phyloP scores from a whole-genome alignment of 2,888 invertebrate genomes.

The Pseudococcus longispinus region DNA sequence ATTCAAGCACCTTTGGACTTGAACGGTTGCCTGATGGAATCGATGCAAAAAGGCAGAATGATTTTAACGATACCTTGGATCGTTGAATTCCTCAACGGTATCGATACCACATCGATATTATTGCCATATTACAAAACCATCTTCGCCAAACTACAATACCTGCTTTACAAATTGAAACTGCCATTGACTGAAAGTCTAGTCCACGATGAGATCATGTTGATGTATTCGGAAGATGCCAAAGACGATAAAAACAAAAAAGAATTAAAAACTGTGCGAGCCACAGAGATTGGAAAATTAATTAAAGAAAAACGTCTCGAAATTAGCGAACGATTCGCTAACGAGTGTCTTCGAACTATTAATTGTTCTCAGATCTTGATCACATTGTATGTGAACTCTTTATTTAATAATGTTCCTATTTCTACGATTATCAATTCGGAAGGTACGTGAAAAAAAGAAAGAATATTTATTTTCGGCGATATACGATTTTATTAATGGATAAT shows the following conservation, averaged over 20 bases:
- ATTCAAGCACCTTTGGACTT: conserved; percentile 44
- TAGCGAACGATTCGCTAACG: conserved; percentile 28
- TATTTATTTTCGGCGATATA: neutral
- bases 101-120: conserved; percentile 42
- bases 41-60: conserved; percentile 42
- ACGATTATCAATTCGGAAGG: conserved; percentile 36
- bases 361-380: conserved; percentile 50
- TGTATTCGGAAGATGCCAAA: conserved; percentile 36
- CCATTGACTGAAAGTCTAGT: neutral
- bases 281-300: neutral
- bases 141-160: conserved; percentile 45
- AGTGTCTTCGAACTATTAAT: conserved; percentile 46
- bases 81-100: conserved; percentile 51
- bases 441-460: neutral
- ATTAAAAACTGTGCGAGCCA: neutral
- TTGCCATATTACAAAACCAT: conserved; percentile 35
- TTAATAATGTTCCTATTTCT: conserved; percentile 37
- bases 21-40: conserved; percentile 18
- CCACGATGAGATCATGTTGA: conserved; percentile 18
- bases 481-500: neutral
- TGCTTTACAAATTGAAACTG: conserved; percentile 43
- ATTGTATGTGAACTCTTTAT: conserved; percentile 51
- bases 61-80: conserved; percentile 46
- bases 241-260: neutral
- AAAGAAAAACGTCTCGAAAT: conserved; percentile 4